Evolutionary conservation across 2,888 invertebrate genomes (phyloP).

Genomic region (Oscheius sp.): DNA sequence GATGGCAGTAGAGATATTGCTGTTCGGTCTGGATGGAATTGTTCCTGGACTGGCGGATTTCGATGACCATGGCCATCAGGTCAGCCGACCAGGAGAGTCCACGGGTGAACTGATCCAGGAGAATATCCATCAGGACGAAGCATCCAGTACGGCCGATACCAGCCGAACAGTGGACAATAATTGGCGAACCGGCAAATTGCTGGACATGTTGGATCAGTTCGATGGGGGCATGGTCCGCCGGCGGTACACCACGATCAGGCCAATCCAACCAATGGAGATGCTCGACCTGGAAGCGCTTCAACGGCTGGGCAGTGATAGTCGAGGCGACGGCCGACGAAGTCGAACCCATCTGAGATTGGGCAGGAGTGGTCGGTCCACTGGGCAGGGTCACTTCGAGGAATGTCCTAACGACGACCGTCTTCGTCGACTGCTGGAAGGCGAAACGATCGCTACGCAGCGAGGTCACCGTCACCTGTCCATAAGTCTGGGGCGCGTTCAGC

Average conservation of each 20-base stretch:
- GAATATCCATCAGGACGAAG: constrained; percentile 42
- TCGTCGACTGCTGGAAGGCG: too few species aligned
- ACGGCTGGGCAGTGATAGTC: too few species aligned
- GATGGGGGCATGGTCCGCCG: constrained; percentile 23
- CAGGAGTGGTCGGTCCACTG: too few species aligned
- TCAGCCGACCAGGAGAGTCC: not conserved
- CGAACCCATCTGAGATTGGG: too few species aligned
- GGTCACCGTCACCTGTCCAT: too few species aligned
- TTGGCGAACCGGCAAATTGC: not conserved
- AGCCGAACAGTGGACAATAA: constrained; percentile 38
- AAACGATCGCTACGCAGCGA: too few species aligned
- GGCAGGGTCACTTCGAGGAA: too few species aligned
- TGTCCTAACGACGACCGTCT: too few species aligned
- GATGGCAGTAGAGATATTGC: constrained; percentile 27
- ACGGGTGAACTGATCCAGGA: constrained; percentile 22
- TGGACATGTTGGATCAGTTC: not conserved
- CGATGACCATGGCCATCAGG: not conserved
- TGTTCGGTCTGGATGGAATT: constrained; percentile 34
- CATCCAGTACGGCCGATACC: constrained; percentile 47
- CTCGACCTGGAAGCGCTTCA: too few species aligned
- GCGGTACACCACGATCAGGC: constrained; percentile 32
- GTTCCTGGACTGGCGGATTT: constrained; percentile 21
- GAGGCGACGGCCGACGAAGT: too few species aligned
- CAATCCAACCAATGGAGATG: constrained; percentile 3
- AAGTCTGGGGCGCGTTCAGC: not conserved